Evolutionary conservation across 92 coral and sea anemone genomes (phyloP), one percentile per base, ranked within the genome.

Genomic region (Desmophyllum pertusum): DNA sequence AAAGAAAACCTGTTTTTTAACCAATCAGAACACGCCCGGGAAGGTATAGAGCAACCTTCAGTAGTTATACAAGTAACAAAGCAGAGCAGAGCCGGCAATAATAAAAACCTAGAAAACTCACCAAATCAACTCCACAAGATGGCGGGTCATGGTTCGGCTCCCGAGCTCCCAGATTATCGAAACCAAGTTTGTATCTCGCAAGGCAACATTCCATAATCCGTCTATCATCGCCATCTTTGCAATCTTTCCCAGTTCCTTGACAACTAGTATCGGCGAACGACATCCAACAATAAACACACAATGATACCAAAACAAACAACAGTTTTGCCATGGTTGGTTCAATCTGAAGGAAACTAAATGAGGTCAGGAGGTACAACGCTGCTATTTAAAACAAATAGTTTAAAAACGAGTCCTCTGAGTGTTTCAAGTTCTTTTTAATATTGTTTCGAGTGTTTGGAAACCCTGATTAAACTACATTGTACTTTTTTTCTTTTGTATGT

Each of bases 71-170:
- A 48, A 17, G 3, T 17, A 48, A 21, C 18, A 4, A 48, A 48
- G 53, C 53, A 17, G 53, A 48, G 53, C 3, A 48, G 19, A 48
- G 18, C 53, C 21, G 18, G 53, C 18, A 13, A 48, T 13, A 48
- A 48, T 1, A 1, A 13, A 21, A 48, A 17, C 53, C 53, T 13
- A 14, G 23, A 51, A 53, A 19, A 42, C 83, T 31, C 36, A 79
- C 83, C 83, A 64, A 35, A 35, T 79, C 83, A 43, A 66, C 33
- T 19, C 10, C 43, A 55, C 83, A 79, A 63, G 83, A 65, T 65
- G 75, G 83, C 42, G 83, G 83, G 4, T 79, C 52, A 30, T 42
- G 1, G 52, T 2, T 37, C 8, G 41, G 23, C 0, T 2, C 2
- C 14, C 14, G 3, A 4, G 9, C 8, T 25, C 38, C 11, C 29